These are phyloP conservation scores for Palythoa caribaeorum DNA, from an alignment of 92 coral and sea anemone species.

Conservation along the genomic window DNA sequence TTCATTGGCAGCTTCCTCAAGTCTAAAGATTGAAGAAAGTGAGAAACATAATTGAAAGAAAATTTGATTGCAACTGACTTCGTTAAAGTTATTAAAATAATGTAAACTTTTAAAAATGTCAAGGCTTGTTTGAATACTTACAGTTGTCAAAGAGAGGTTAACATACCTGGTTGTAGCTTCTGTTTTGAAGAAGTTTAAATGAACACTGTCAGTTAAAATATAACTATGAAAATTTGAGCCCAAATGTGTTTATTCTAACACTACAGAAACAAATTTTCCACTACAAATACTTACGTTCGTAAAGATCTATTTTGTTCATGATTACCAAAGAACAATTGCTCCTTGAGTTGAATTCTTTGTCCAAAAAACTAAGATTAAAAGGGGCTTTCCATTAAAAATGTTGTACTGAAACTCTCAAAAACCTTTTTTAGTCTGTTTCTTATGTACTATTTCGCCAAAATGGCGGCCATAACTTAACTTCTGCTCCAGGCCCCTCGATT, in stretches of 20 bases:
- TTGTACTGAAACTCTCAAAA: neutral
- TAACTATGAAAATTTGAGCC: neutral
- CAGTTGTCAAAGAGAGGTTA: slow-evolving; percentile 24
- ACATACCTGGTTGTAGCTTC: slow-evolving; percentile 45
- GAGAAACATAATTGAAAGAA: neutral
- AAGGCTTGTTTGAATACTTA: slow-evolving; percentile 5
- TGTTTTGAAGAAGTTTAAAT: neutral
- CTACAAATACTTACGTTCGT: slow-evolving; percentile 32
- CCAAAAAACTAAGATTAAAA: neutral
- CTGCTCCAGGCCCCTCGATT: slow-evolving; percentile 2
- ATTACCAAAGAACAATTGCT: neutral
- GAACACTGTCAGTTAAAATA: neutral
- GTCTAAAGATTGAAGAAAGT: slow-evolving; percentile 46
- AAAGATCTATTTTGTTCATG: slow-evolving; percentile 34
- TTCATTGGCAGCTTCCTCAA: slow-evolving; percentile 91
- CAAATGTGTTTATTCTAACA: neutral
- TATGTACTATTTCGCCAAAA: neutral
- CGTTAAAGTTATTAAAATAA: neutral
- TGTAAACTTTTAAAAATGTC: neutral
- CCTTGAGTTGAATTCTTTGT: neutral
- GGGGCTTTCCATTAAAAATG: neutral
- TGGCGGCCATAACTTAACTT: slow-evolving; percentile 14
- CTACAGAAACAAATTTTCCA: neutral
- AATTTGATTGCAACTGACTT: neutral
- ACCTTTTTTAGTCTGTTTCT: neutral